Evolutionary conservation across 2,113 vertebrate genomes (phyloP), one percentile per base, ranked within the genome.

Genomic region (Ardeotis arabs): DNA sequence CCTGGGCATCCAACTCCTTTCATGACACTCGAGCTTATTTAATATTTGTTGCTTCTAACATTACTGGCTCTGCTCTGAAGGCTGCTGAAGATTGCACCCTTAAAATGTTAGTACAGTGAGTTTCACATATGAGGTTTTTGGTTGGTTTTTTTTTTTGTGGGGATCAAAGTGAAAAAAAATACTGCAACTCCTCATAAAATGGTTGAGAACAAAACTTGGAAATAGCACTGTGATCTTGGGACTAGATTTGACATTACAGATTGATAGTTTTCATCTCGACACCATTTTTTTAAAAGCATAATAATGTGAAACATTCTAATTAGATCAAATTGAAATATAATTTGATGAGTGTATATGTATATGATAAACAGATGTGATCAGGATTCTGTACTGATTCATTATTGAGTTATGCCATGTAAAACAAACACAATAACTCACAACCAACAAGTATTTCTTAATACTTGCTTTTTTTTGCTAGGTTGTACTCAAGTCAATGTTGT

Each of bases 241-340:
- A 56, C 20, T 59, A 47, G 56, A 60, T 93, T 59, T 93, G 60
- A 64, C 52, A 72, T 75, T 84, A 55, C 47, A 10, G 20, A 27
- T 24, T 37, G 29, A 23, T 63, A 82, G n/a, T 87, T 75, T 94
- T 89, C 44, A 67, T 78, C 45, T 52, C 72, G 44, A 84, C 31
- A 91, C 35, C 15, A 52, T 77, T 95, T 94, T 74, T 7, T 37
- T n/a, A 78, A 93, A 84, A 16, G 20, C 39, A 41, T 74, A 83
- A 85, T 88, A 96, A 73, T 77, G 25, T 85, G 87, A 94, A 96
- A 90, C 50, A 74, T 90, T 95, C 94, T 92, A 81, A 95, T 95
- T 89, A 89, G 49, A 74, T 91, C 22, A 92, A 95, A 95, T 84
- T 59, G 60, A 92, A 92, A 84, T 90, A 78, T 84, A 95, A 92